phyloP scores from a whole-genome alignment of 2,797 vertebrate species.

The Sarcophilus harrisii region DNA sequence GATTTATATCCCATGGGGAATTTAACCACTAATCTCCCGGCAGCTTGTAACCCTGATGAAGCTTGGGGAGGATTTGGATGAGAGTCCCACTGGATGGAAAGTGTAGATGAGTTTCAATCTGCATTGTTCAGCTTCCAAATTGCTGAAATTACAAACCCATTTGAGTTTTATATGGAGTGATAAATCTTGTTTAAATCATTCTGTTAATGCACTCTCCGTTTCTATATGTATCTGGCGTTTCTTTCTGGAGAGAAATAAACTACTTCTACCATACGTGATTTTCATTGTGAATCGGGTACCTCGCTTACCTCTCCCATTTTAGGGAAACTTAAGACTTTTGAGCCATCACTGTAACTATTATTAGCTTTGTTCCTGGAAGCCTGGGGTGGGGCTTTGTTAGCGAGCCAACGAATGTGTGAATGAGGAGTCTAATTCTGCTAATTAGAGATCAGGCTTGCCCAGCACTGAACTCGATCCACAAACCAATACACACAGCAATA shows the following conservation, averaged over 20 bases:
- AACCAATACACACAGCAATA: neutral
- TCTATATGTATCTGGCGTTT: neutral
- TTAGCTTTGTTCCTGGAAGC: neutral
- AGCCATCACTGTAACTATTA: neutral
- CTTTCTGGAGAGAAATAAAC: neutral
- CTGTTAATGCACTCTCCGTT: neutral
- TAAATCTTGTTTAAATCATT: neutral
- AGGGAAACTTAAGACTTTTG: slow-evolving; percentile 1
- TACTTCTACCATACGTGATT: neutral
- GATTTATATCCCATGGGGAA: neutral
- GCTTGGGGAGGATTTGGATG: neutral
- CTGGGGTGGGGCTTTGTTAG: neutral
- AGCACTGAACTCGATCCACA: neutral
- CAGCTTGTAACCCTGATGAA: neutral
- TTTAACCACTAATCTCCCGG: neutral
- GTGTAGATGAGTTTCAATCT: neutral
- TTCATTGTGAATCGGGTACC: neutral
- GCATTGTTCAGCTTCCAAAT: neutral
- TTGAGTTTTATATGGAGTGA: neutral
- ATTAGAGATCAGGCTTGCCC: neutral
- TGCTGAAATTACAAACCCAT: neutral
- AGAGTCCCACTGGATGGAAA: neutral
- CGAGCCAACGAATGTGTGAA: neutral
- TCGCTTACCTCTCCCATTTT: neutral
- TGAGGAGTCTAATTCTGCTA: neutral